These are phyloP conservation scores for Tyria jacobaeae DNA, from an alignment of 2,888 invertebrate species.

Conservation along the genomic window DNA sequence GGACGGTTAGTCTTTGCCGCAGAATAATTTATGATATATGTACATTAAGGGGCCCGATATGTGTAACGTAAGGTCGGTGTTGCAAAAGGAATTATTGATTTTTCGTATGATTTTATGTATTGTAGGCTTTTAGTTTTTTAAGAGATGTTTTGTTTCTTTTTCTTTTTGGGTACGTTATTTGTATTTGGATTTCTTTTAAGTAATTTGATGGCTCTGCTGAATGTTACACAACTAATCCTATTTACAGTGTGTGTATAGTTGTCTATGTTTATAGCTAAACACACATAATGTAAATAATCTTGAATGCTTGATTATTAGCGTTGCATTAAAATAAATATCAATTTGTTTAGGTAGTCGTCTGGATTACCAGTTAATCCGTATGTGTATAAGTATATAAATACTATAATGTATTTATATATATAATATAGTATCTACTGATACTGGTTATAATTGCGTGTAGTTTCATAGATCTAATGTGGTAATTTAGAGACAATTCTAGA, in stretches of 20 bases:
- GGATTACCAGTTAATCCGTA: too few relatives aligned
- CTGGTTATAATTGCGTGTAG: too few relatives aligned
- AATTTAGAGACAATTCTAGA: background rate
- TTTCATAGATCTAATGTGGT: too few relatives aligned
- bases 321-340: too few relatives aligned
- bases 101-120: slow-evolving; percentile 16
- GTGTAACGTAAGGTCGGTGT: slow-evolving; percentile 29
- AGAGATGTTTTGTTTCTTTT: slow-evolving; percentile 3
- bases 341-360: too few relatives aligned
- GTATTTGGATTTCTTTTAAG: background rate
- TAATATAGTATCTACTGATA: too few relatives aligned
- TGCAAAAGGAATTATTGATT: slow-evolving; percentile 29
- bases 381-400: too few relatives aligned
- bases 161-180: background rate
- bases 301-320: too few relatives aligned
- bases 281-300: too few relatives aligned
- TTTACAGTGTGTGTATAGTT: too few relatives aligned
- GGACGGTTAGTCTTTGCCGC: slow-evolving; percentile 50
- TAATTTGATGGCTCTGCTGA: background rate
- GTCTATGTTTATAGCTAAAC: too few relatives aligned
- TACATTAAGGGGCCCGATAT: slow-evolving; percentile 38
- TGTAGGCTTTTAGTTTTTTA: slow-evolving; percentile 3
- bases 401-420: too few relatives aligned
- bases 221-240: background rate
- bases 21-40: slow-evolving; percentile 63